Base-by-base conservation (phyloP, 2,113 vertebrate genomes). In the Procavia capensis region DNA sequence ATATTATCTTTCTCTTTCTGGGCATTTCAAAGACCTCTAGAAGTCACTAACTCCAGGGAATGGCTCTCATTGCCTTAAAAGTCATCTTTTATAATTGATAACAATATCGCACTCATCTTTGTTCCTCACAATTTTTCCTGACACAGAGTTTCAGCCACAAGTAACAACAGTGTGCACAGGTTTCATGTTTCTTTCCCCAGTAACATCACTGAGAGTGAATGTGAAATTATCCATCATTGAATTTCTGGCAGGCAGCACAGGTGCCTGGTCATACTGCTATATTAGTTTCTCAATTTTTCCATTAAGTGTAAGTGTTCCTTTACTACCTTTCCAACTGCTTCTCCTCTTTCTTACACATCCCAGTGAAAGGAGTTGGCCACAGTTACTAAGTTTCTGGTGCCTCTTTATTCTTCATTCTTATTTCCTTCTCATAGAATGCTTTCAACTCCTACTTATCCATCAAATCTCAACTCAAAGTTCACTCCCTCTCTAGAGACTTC, bases 301-400 rank as follows among this genome's bases (percentile, higher is more conserved):
- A 39, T 50, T 36, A 70, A 36, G 3, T 5, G 2, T 19, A 1
- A 13, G 0, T 11, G 25, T 34, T 54, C 14, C 70, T 34, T 78
- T 64, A 6, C 34, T 39, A 31, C 4, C 5, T 76, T 85, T 86
- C 31, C 57, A 34, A 11, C 4, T 16, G 2, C 13, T 43, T 91
- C 1, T 31, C 39, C 1, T 45, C 34, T 45, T 59, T 57, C 54
- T 17, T 29, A 34, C 25, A 25, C 6, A 34, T 36, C 6, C 6
- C 22, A 29, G 0, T 19, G 1, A 31, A 57, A 64, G 29, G 22
- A n/a, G n/a, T 6, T 47, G 36, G 1, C 4, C 8, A 17, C 7
- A 29, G 0, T 45, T 25, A 43, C 22, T 59, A 76, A 70, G 0
- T 22, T 88, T 59, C 70, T 74, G 9, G 41, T 72, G 25, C 3